Evolutionary conservation across 2,797 vertebrate genomes (phyloP).

Genomic region (Percopsis omiscomaycus): DNA sequence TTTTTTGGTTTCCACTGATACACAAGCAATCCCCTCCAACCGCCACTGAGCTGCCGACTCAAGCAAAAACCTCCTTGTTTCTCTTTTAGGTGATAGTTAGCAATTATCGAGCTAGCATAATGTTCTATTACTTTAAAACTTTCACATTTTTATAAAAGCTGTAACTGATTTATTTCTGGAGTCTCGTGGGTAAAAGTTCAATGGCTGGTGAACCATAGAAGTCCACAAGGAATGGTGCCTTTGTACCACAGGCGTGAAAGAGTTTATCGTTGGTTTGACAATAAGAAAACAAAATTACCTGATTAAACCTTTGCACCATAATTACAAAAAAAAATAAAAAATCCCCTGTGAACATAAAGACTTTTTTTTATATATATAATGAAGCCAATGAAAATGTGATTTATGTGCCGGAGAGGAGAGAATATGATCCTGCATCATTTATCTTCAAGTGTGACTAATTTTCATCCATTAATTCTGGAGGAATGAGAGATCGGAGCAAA

Average conservation of each 20-base stretch:
- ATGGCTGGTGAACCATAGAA: too few species aligned
- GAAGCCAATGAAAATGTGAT: slow-evolving; percentile 48
- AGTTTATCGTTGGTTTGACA: too few species aligned
- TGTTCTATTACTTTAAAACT: too few species aligned
- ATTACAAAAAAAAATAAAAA: too few species aligned
- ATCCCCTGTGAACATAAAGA: neutral
- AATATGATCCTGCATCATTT: slow-evolving; percentile 51
- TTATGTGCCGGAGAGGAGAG: slow-evolving; percentile 22
- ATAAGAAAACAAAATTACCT: slow-evolving; percentile 5
- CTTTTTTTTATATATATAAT: slow-evolving; percentile 18
- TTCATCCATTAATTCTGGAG: slow-evolving; percentile 47
- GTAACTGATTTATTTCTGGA: too few species aligned
- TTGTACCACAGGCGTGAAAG: too few species aligned
- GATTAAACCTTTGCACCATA: slow-evolving; percentile 3
- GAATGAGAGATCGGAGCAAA: slow-evolving; percentile 39
- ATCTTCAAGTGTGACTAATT: slow-evolving; percentile 52
- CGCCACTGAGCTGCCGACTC: slow-evolving; percentile 36
- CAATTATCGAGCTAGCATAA: too few species aligned
- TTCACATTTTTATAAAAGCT: too few species aligned
- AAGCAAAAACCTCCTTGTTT: neutral
- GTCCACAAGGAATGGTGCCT: too few species aligned
- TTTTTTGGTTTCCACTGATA: slow-evolving; percentile 50
- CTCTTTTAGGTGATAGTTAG: too few species aligned
- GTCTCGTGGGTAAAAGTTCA: too few species aligned
- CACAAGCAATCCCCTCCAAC: slow-evolving; percentile 26